Percentiles rank a stretch among this genome's conserved stretches.
These are phyloP conservation scores for Lepidocolaptes lacrymiger DNA, from an alignment of 2,797 vertebrate genomes.

Conservation along the genomic window DNA sequence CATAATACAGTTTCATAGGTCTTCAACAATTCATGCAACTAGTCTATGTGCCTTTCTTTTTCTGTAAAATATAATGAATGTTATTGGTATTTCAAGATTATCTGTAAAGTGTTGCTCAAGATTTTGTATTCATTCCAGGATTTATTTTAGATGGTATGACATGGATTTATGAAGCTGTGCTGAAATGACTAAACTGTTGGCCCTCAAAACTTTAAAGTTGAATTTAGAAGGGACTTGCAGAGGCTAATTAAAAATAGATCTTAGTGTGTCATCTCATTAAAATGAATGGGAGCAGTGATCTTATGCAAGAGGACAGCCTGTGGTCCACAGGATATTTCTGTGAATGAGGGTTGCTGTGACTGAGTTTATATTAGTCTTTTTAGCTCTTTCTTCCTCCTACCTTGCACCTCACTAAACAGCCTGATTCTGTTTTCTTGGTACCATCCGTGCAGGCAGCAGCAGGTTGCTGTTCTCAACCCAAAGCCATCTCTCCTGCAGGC, in stretches of 20 bases:
- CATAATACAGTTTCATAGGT: background rate
- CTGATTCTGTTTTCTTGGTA: background rate
- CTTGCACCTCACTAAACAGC: background rate
- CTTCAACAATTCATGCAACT: background rate
- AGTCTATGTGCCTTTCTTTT: background rate
- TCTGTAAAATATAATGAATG: background rate
- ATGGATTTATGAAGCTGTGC: background rate
- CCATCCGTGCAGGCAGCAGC: background rate
- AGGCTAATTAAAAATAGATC: conserved; percentile 51
- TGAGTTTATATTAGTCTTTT: background rate
- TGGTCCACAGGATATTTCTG: background rate
- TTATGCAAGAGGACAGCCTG: conserved; percentile 13
- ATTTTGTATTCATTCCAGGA: background rate
- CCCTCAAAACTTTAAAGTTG: background rate
- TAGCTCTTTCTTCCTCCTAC: background rate
- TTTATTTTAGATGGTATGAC: conserved; percentile 11
- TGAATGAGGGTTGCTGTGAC: background rate
- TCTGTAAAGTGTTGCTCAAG: background rate
- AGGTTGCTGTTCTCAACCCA: background rate
- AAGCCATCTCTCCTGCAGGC: background rate
- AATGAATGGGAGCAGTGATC: conserved; percentile 24
- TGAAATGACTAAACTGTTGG: conserved; percentile 27
- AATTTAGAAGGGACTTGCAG: conserved; percentile 14
- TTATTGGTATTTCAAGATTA: background rate
- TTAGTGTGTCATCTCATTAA: conserved; percentile 51